Percentiles rank a stretch among this genome's conserved stretches.
phyloP scores from a whole-genome alignment of 2,888 invertebrate genomes.

The Scaeva pyrastri region DNA sequence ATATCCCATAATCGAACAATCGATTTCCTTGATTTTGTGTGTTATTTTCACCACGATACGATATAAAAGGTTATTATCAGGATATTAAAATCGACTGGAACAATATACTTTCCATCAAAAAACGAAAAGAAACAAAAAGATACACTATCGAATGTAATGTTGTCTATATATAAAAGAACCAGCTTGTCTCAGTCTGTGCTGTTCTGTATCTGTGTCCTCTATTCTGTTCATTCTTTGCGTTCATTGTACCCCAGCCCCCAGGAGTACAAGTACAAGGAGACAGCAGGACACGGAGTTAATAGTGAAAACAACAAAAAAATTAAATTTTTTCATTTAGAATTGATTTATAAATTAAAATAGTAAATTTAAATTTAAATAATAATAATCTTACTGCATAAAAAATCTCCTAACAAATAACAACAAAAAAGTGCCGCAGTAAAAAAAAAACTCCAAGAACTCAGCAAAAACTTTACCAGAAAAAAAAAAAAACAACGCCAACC shows the following conservation, averaged over 20 bases:
- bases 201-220: conserved; percentile 33
- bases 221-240: conserved; percentile 39
- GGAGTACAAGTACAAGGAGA: conserved; percentile 32
- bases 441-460: conserved; percentile 53
- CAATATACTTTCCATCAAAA: conserved; percentile 15
- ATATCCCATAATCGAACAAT: too few species aligned
- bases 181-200: conserved; percentile 53
- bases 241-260: conserved; percentile 63
- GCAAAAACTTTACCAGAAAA: conserved; percentile 32
- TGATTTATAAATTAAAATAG: background rate
- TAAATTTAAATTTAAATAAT: background rate
- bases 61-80: too few species aligned
- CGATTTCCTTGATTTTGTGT: too few species aligned
- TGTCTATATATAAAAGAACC: conserved; percentile 3
- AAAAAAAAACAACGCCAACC: conserved; percentile 79
- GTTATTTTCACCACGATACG: too few species aligned
- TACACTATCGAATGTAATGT: background rate
- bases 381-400: background rate
- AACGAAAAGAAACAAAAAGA: conserved; percentile 8
- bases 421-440: conserved; percentile 46
- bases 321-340: background rate
- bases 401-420: background rate
- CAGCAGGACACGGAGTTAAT: conserved; percentile 2
- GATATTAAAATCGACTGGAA: background rate
- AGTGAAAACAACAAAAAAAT: conserved; percentile 19